These are phyloP conservation scores for Lagothrix lagotricha DNA, from an alignment of 2,797 vertebrate genomes.

Conservation along the genomic window DNA sequence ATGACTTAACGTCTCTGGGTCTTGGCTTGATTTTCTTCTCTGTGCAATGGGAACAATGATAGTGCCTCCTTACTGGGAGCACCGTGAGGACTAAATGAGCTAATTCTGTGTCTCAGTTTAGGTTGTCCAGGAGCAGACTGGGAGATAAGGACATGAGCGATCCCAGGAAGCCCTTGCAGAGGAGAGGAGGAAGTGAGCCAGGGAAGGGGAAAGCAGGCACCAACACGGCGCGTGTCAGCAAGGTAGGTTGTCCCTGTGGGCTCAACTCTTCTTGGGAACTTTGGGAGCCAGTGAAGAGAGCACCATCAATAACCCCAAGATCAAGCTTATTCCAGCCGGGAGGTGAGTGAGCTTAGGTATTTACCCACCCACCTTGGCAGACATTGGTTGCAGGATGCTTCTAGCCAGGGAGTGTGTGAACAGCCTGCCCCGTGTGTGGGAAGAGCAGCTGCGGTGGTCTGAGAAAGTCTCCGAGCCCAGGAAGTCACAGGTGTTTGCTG, in stretches of 20 bases:
- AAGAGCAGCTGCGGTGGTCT: background rate
- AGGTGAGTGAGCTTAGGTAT: background rate
- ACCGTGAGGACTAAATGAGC: background rate
- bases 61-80: background rate
- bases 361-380: too few relatives aligned
- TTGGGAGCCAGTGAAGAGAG: rapidly evolving
- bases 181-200: background rate
- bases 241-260: rapidly evolving
- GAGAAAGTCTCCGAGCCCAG: background rate
- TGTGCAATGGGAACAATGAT: background rate
- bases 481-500: background rate
- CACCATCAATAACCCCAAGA: rapidly evolving
- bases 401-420: rapidly evolving
- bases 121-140: background rate
- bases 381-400: background rate
- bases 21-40: rapidly evolving
- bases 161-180: rapidly evolving
- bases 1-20: background rate
- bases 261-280: background rate
- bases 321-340: rapidly evolving
- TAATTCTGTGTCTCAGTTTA: background rate
- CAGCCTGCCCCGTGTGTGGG: rapidly evolving
- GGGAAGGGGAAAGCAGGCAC: background rate
- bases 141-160: background rate
- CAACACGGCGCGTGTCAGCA: too few relatives aligned